Base-by-base conservation (phyloP, 2,888 invertebrate species). In the Mythimna loreyi region DNA sequence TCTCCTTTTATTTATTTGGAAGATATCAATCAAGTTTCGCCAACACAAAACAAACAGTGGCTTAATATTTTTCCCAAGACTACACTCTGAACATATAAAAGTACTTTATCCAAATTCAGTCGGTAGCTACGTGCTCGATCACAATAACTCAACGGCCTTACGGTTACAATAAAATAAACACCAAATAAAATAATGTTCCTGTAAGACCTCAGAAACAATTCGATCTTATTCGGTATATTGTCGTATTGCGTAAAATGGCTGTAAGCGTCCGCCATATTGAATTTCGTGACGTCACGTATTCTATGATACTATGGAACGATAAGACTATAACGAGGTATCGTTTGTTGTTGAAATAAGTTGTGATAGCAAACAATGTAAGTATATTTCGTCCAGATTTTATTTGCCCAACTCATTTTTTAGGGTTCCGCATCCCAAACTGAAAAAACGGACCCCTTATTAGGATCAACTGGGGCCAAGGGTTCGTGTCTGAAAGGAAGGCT, bases 241-340 rank as follows among this genome's bases (percentile, higher is more conserved):
- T 30, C 23, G 59, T 67, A 58, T 73, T 50, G 40, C 53, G 62
- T 65, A 47, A 78, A 77, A 58, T 61, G 75, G 61, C 55, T 65
- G 64, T 62, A 73, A 65, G 43, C 33, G 58, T 45, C 75, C 21
- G 61, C 77, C 75, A 67, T 73, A 33, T 67, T 77, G 50, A 53
- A 68, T 77, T 68, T 64, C 45, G 57, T 79, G 65, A 79, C 43
- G 62, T 79, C 80, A 79, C 75, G 68, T 77, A 58, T 64, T 49
- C 43, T 67, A 65, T 65, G 53, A 61, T 28, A 59, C 58, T 68
- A 30, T 16, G 16, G 65, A 36, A 56, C 33, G 62, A 57, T 52
- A 50, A 45, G 40, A 61, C 50, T 50, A 19, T 58, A 73, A 61
- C 33, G 64, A 49, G 8, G 59, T 40, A 9, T 68, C 49, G 49